These are phyloP conservation scores for Umimayanthus chanpuru DNA, from an alignment of 92 coral and sea anemone species.

Conservation along the genomic window DNA sequence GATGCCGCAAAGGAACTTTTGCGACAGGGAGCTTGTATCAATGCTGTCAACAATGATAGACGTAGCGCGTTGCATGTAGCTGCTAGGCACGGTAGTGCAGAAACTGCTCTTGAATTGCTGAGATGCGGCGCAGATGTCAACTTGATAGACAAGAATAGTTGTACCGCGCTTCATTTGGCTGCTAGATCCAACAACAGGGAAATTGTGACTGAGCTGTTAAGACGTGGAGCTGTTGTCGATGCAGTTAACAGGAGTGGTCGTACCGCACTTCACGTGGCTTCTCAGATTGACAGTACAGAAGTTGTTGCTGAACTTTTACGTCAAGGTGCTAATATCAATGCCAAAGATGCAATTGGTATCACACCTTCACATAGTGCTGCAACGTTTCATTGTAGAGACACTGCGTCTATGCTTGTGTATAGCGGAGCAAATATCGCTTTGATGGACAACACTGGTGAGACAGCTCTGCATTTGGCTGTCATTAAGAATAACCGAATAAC, in stretches of 20 bases:
- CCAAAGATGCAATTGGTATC: neutral
- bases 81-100: neutral
- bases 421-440: conserved; percentile 18
- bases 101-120: conserved; percentile 16
- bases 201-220: conserved; percentile 5
- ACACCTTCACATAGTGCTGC: conserved; percentile 29
- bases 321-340: conserved; percentile 18
- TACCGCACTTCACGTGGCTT: conserved; percentile 28
- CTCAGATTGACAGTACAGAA: conserved; percentile 6
- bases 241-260: neutral
- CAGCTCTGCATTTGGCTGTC: conserved; percentile 39
- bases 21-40: neutral
- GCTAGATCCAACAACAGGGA: conserved; percentile 11
- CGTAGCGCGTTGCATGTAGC: conserved; percentile 3
- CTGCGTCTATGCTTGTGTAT: conserved; percentile 1
- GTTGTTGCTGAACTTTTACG: conserved; percentile 23
- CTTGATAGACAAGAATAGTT: neutral
- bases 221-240: conserved; percentile 24
- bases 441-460: conserved; percentile 21
- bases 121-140: conserved; percentile 18
- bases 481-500: neutral
- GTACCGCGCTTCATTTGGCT: conserved; percentile 30
- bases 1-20: neutral
- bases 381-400: neutral
- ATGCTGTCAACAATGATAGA: neutral